Evolutionary conservation across 2,113 vertebrate species (phyloP), one percentile per base, ranked within the genome.

Genomic region (Macrotus californicus): DNA sequence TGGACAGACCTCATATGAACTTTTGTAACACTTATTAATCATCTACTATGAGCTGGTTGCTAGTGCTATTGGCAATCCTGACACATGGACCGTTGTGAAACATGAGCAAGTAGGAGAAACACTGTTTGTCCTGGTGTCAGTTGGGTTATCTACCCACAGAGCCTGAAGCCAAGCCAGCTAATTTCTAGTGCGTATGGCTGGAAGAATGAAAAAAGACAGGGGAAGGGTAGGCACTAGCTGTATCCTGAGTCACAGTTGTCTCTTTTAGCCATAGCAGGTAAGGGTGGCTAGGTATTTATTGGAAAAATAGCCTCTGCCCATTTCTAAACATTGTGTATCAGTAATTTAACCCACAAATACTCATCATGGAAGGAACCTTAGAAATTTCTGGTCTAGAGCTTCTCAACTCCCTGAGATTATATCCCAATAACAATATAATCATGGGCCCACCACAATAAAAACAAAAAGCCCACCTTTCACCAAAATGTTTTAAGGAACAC

Each of bases 51-150:
- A n/a, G 70, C 61, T 31, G 22, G 7, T 26, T 12, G 67, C 54
- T 31, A 36, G 26, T 11, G 18, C 41, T 82, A 21, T 82, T n/a
- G 10, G 26, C 18, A 8, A 0, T 34, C 50, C 36, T 54, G 36
- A 52, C 36, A n/a, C 9, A 52, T 52, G 29, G 26, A n/a, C 7
- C 1, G 0, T 59, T 7, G 1, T 14, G 12, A 12, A 34, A 12
- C 22, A 4, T 4, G 9, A 46, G 29, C n/a, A 52, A 75, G 48
- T 4, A 24, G 36, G 50, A 34, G 50, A 34, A 31, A 56, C 1
- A 1, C 36, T 19, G 1, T 72, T 22, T 2, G 36, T 56, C 67
- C 43, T 41, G 9, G 41, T 4, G 12, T 39, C 3, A 21, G 67
- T 5, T 0, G 3, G 5, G 43, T 5, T 0, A 7, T 4, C 67